Conservation (phyloP, 2,113 vertebrate genomes). For the Clarias magur region DNA sequence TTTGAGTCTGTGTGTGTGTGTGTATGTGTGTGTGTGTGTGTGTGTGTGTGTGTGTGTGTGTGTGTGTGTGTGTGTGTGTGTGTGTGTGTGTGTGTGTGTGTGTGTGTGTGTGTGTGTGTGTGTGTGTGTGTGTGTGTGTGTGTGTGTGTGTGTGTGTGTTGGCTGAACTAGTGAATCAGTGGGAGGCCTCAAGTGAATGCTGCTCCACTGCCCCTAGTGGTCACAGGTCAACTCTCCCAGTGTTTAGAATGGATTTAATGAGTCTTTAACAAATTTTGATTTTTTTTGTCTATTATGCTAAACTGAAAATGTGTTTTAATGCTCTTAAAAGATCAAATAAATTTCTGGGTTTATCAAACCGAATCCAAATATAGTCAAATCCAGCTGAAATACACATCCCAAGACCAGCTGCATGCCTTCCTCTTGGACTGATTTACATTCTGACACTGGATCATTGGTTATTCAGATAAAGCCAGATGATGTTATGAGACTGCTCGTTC, state of each 20-base stretch:
- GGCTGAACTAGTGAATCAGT: neutral
- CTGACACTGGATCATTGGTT: conserved; percentile 51
- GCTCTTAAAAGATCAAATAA: neutral
- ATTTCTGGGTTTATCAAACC: neutral
- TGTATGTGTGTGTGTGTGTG: neutral
- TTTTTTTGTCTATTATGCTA: neutral
- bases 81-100: neutral
- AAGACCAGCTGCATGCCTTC: conserved; percentile 39
- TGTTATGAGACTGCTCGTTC: conserved; percentile 57
- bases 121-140: neutral
- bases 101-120: neutral
- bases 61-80: neutral
- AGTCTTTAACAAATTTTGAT: neutral
- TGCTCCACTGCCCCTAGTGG: conserved; percentile 24
- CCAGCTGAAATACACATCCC: conserved; percentile 17
- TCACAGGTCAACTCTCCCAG: conserved; percentile 11
- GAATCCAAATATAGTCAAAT: conserved; percentile 20
- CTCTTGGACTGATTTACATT: conserved; percentile 60
- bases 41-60: neutral
- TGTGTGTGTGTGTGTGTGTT: neutral
- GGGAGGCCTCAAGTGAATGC: conserved; percentile 10
- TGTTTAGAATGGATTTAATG: conserved; percentile 18
- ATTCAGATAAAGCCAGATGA: conserved; percentile 62
- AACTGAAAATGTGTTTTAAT: neutral
- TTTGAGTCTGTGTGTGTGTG: no score